Conservation (phyloP, 2,888 invertebrate genomes). For the Philaethria dido region DNA sequence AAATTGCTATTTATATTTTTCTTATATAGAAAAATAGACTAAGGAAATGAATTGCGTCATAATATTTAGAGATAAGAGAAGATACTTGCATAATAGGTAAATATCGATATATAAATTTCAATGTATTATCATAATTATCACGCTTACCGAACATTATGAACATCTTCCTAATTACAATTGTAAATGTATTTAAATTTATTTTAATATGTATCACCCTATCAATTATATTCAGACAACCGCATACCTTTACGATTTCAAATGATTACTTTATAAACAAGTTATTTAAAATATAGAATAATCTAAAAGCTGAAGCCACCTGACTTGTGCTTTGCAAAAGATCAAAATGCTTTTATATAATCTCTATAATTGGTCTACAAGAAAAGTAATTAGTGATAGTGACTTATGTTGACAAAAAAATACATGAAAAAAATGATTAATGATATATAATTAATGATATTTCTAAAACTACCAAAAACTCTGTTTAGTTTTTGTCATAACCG, state of each 20-base stretch:
- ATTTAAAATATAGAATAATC: conserved; percentile 29
- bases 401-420: too few species aligned
- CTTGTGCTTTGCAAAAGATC: not conserved
- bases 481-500: not conserved
- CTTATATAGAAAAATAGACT: too few species aligned
- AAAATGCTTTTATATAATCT: too few species aligned
- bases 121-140: conserved; percentile 25
- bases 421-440: too few species aligned
- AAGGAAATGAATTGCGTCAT: not conserved
- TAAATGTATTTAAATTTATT: conserved; percentile 33
- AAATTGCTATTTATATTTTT: too few species aligned
- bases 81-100: not conserved
- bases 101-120: conserved; percentile 19
- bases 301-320: not conserved
- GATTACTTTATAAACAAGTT: conserved; percentile 34
- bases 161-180: conserved; percentile 31
- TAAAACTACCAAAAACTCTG: not conserved
- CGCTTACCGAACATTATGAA: conserved; percentile 14
- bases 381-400: too few species aligned
- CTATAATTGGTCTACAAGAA: too few species aligned
- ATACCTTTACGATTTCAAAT: conserved; percentile 29
- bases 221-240: conserved; percentile 14
- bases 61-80: not conserved
- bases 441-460: too few species aligned
- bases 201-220: conserved; percentile 30